Percentiles rank a stretch among this genome's conserved stretches.
Conservation (phyloP, 2,113 vertebrate species). For the western clawed frog (Xenopus tropicalis) region UCB_Xtro_10.0 CM004447.2:54633501-54634000, state of each 20-base stretch:
- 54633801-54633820: constrained; percentile 34
- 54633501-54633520: too few species aligned
- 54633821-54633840: constrained; percentile 50
- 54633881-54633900: constrained; percentile 41
- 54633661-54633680: background rate
- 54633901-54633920: constrained; percentile 35
- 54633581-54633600: too few species aligned
- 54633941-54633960: constrained; percentile 34
- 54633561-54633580: too few species aligned
- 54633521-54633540: too few species aligned
- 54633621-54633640: too few species aligned
- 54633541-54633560: too few species aligned
- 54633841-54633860: constrained; percentile 52
- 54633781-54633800: constrained; percentile 46
- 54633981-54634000: too few species aligned
- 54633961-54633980: too few species aligned
- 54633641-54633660: too few species aligned
- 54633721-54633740: constrained; percentile 62
- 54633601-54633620: too few species aligned
- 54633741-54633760: constrained; percentile 47
- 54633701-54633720: constrained; percentile 40
- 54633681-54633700: constrained; percentile 50
- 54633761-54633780: constrained; percentile 22
- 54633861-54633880: constrained; percentile 50
- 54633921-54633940: constrained; percentile 51